Base-by-base conservation (phyloP, 2,113 vertebrate species). In the Colaptes auratus region DNA sequence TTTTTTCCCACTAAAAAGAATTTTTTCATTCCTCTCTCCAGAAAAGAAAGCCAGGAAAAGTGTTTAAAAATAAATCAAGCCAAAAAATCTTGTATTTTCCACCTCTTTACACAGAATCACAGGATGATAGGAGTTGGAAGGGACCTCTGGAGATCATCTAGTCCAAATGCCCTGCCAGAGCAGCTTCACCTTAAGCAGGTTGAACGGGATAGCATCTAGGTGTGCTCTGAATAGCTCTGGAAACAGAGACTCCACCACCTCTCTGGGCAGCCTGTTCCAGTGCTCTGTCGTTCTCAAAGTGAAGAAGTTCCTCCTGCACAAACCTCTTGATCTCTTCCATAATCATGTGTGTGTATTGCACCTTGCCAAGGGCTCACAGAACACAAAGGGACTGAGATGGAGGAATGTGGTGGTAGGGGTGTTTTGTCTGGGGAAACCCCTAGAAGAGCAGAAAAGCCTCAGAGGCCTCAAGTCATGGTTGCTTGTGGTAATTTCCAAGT, bases 401-500 rank as follows among this genome's bases (percentile, higher is more conserved):
- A 80, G 42, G 59, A 72, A 64, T 60, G 39, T 39, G 39, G 39
- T 39, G 39, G 39, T 39, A 0, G 2, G 21, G 12, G 30, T 5
- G 15, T 48, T 85, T 88, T 65, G 2, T 30, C 67, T 50, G 30
- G 50, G 17, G 16, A 88, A 91, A 31, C 10, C 35, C 27, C 33
- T 24, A 20, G 64, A 42, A 71, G 21, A 63, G 5, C 4, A 31
- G 19, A 4, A 10, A 7, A 65, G 58, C 16, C 39, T n/a, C 21
- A 31, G 20, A 20, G 70, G 24, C 36, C 15, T 44, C 13, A 5
- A 17, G 39, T 28, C 10, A 3, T 50, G 31, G 24, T 66, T 86
- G 13, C 1, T 3, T 19, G 78, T 30, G 25, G 27, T n/a, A 42
- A 50, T 25, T 63, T 70, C 8, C 0, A 3, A 27, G 31, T 16